phyloP scores from a whole-genome alignment of 2,797 vertebrate species.

The Cuculus canorus region DNA sequence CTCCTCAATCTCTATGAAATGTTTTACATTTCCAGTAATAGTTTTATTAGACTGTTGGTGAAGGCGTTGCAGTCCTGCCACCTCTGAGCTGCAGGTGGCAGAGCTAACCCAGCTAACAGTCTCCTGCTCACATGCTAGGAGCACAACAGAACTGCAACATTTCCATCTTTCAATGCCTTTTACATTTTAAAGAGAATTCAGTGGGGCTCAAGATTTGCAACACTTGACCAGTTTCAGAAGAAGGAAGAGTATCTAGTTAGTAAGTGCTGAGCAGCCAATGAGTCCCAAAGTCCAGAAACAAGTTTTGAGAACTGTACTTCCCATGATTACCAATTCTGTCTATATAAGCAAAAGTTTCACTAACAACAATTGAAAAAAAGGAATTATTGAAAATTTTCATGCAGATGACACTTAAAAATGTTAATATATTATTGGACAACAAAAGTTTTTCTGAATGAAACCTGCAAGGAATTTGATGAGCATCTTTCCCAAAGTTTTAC shows the following conservation, averaged over 20 bases:
- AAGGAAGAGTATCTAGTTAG: not conserved
- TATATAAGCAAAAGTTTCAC: not conserved
- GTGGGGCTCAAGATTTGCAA: not conserved
- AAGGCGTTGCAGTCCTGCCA: not conserved
- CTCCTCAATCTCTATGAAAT: not conserved
- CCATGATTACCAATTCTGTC: not conserved
- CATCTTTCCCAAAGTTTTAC: not conserved
- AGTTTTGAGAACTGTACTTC: not conserved
- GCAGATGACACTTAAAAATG: not conserved
- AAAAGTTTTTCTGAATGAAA: not conserved
- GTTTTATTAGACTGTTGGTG: not conserved
- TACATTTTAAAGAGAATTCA: constrained; percentile 34
- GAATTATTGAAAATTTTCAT: not conserved
- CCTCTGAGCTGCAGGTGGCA: constrained; percentile 77
- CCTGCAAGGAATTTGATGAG: not conserved
- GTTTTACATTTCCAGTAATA: accelerated
- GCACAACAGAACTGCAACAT: constrained; percentile 29
- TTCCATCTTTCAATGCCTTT: not conserved
- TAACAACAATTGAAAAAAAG: not conserved
- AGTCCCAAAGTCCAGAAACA: not conserved
- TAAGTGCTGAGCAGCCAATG: not conserved
- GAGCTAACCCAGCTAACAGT: constrained; percentile 57
- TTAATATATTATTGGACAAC: not conserved
- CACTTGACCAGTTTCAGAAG: not conserved
- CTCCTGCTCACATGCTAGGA: not conserved